These are phyloP conservation scores for Hydrophis major DNA, from an alignment of 2,797 vertebrate genomes.

Conservation along the genomic window DNA sequence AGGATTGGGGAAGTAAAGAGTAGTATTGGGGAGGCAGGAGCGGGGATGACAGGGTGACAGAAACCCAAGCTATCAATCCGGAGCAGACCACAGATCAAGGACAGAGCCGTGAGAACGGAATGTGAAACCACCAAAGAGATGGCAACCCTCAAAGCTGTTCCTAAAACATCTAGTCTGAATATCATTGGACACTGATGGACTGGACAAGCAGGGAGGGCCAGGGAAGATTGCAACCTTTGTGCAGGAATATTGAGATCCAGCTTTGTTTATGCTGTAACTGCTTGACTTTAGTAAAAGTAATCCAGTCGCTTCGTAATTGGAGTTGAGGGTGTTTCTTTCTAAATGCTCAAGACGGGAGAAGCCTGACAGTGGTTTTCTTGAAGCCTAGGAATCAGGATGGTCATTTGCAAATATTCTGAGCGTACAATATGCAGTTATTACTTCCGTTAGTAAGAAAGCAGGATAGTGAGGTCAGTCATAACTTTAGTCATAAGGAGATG, in stretches of 20 bases:
- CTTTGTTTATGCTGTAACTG: neutral
- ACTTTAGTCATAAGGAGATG: neutral
- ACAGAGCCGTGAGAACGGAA: neutral
- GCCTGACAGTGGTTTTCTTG: neutral
- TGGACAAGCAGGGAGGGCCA: neutral
- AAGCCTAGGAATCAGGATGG: too few species aligned
- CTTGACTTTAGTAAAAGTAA: neutral
- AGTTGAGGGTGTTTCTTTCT: neutral
- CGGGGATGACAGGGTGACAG: neutral
- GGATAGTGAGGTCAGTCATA: neutral
- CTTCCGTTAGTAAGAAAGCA: neutral
- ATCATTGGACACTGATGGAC: neutral
- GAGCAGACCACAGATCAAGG: neutral
- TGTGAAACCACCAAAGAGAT: neutral
- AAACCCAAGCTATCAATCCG: neutral
- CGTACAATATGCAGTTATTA: too few species aligned
- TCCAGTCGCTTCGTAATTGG: neutral
- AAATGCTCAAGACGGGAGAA: neutral
- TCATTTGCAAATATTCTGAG: too few species aligned
- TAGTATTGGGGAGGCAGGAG: neutral
- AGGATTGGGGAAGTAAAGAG: neutral
- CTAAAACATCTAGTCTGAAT: neutral
- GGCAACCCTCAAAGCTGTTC: neutral
- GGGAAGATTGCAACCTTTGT: neutral
- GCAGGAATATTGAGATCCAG: neutral